Evolutionary conservation across 2,113 vertebrate species (phyloP), one percentile per base, ranked within the genome.

Genomic region (Speoplatyrhinus poulsoni): DNA sequence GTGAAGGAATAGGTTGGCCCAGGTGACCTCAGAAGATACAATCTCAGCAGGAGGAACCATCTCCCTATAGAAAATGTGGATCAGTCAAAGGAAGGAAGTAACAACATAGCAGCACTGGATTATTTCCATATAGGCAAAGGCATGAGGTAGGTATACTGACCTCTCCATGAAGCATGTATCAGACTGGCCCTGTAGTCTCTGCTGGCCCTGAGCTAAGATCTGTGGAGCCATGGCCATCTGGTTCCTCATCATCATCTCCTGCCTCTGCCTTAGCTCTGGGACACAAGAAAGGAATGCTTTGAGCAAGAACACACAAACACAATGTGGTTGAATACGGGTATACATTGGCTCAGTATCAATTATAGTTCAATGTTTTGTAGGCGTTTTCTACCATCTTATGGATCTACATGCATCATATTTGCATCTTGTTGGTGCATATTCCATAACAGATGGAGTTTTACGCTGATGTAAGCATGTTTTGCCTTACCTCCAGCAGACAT

Each of bases 201-300:
- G 96, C 83, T 95, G 95, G 1, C 90, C 90, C 58, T 95, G 75
- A 7, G 91, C 65, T 72, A 96, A 87, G 67, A 96, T 83, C 86
- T 95, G 93, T 8, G 96, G 94, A 56, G 95, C 95, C 81, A 94
- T 91, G 60, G 95, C 90, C 94, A 96, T 95, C 84, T 95, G 94
- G 83, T 95, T 97, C 83, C 96, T 93, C 95, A 96, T 95, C 12
- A 95, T 87, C 85, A 95, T 69, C 89, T 96, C 95, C 79, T 92
- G 94, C 75, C 94, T 92, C 89, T 95, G 96, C 65, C 94, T 90
- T 57, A 97, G 82, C 64, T 98, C 96, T 98, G 82, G 60, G 66
- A 84, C 71, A 69, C 49, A 60, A 55, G 8, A 56, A 56, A 56
- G 15, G n/a, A 17, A 5, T 56, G 16, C 16, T 56, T 56, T 56